Conservation (phyloP, 2,888 invertebrate species). For the Cataglyphis altisquamis region DNA sequence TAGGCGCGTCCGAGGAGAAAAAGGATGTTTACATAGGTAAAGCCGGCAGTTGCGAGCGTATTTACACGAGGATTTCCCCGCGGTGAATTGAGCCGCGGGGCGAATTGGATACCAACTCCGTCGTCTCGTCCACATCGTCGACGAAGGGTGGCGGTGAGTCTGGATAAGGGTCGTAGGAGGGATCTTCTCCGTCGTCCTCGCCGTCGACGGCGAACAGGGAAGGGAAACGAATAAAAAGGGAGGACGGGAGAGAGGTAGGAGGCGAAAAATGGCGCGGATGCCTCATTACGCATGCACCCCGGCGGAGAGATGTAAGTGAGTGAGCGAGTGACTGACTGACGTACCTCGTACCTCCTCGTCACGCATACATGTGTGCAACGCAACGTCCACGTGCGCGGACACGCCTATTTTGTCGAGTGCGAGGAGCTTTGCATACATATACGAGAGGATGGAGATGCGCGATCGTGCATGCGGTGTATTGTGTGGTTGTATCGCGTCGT, state of each 20-base stretch:
- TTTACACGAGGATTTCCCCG: constrained; percentile 71
- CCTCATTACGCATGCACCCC: constrained; percentile 85
- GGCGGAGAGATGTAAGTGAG: constrained; percentile 61
- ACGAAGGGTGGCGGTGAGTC: constrained; percentile 63
- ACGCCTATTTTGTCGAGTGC: constrained; percentile 60
- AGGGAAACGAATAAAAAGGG: constrained; percentile 59
- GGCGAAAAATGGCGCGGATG: constrained; percentile 75
- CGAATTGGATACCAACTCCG: constrained; percentile 56
- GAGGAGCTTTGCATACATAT: constrained; percentile 57
- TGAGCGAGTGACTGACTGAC: constrained; percentile 80
- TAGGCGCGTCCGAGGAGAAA: constrained; percentile 35
- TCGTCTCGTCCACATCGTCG: constrained; percentile 57
- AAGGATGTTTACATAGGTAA: constrained; percentile 63
- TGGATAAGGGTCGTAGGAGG: constrained; percentile 70
- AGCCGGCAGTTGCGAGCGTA: constrained; percentile 68
- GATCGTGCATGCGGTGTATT: constrained; percentile 1
- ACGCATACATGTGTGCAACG: constrained; percentile 37
- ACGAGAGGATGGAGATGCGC: constrained; percentile 15
- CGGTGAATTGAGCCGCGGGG: constrained; percentile 50
- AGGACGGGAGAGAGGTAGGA: constrained; percentile 6
- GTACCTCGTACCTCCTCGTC: constrained; percentile 67
- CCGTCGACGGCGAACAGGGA: background rate
- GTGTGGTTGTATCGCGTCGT: constrained; percentile 30
- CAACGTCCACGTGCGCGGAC: constrained; percentile 42
- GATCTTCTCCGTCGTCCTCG: constrained; percentile 49